Percentiles rank a stretch among this genome's conserved stretches.
phyloP scores from a whole-genome alignment of 2,888 invertebrate species.

The Ganaspis brasiliensis region DNA sequence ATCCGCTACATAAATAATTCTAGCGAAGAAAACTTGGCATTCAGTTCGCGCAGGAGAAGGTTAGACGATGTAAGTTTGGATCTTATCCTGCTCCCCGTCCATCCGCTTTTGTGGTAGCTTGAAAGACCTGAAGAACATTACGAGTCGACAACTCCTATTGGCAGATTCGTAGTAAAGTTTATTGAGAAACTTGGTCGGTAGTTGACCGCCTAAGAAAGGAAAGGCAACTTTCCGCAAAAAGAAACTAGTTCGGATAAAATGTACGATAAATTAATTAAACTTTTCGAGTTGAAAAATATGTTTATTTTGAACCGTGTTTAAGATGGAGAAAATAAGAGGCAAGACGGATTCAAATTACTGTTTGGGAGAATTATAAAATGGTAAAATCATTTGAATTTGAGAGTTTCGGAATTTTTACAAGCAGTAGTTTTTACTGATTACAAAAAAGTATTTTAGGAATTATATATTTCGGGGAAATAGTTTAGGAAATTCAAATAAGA shows the following conservation, averaged over 20 bases:
- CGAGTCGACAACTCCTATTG: conserved; percentile 29
- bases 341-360: too few species aligned
- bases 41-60: background rate
- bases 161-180: conserved; percentile 27
- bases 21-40: background rate
- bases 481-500: too few species aligned
- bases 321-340: too few species aligned
- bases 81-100: background rate
- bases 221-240: conserved; percentile 13
- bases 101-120: conserved; percentile 3
- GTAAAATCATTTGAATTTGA: too few species aligned
- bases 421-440: too few species aligned
- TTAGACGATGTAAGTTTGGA: background rate
- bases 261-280: background rate
- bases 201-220: background rate
- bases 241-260: background rate
- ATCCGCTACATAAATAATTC: conserved; percentile 19
- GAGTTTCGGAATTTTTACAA: too few species aligned
- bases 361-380: too few species aligned
- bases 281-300: background rate
- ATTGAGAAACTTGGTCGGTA: conserved; percentile 36
- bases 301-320: background rate
- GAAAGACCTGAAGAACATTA: conserved; percentile 32
- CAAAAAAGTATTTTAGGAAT: too few species aligned
- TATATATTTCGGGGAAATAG: too few species aligned